Base-by-base conservation (phyloP, 2,888 invertebrate genomes). In the Drosophila histrio region DNA sequence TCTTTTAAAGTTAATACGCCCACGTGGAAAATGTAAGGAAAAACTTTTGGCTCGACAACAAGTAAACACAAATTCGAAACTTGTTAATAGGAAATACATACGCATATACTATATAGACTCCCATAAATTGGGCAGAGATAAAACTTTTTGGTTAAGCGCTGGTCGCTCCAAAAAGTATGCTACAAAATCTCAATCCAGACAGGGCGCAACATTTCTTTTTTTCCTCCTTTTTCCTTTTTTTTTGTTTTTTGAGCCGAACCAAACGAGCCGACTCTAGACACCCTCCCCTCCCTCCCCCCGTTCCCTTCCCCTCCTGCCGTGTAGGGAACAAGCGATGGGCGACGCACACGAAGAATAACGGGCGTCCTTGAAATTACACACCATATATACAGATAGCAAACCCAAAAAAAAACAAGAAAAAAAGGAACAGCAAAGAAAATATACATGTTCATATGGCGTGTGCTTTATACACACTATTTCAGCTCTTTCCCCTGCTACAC, bases 341-440 rank as follows among this genome's bases (percentile, higher is more conserved):
- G 58, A 47, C 60, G 72, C 61, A 59, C 84, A 83, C 87, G 78
- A 81, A 74, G 78, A 84, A 65, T 80, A 77, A 84, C 84, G 84
- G 67, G 84, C 84, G 81, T 87, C 81, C 81, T 81, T 87, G 83
- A 83, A 83, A 85, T 63, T 54, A 63, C 56, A 69, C 56, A 59
- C 76, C 71, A 65, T 61, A 78, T 57, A 77, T 60, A 83, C 69
- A 79, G 75, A 83, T 77, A 78, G 59, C 57, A 32, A 61, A 43
- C 44, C 28, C 24, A 39, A 58, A 61, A 46, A 36, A 32, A 13
- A 17, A 13, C 32, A 13, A 24, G 24, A 7, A 11, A 24, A 22
- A 22, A 58, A 60, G 22, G 21, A 36, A 46, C 41, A 50, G n/a
- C 19, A 53, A 24, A 60, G 19, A 75, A 50, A 58, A 19, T 44